Evolutionary conservation across 2,888 invertebrate species (phyloP), one percentile per base, ranked within the genome.

Genomic region (Odontomyia ornata): DNA sequence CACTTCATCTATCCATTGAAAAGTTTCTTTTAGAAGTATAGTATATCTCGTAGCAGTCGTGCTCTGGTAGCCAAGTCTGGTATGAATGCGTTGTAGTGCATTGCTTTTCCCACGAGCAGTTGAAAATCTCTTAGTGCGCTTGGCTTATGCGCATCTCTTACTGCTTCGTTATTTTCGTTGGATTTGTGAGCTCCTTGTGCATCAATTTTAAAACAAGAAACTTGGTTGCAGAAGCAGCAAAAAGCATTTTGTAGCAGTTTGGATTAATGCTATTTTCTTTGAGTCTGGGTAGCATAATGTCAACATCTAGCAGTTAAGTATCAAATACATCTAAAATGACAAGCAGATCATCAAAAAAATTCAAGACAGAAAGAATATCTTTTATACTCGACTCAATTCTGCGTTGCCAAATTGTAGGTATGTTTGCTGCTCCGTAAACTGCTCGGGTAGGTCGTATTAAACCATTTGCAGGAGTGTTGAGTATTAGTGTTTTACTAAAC

Each of bases 381-480:
- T 43, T 7, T 7, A 43, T 7, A 43, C 7, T 13, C 7, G 43
- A 9, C 57, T 79, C 78, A 72, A 78, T 79, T 28, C 73, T 60
- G 4, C 77, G 27, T 52, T 78, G 76, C 77, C 79, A 80, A 11
- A 80, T 78, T 3, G n/a, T n/a, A n/a, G n/a, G n/a, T n/a, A n/a
- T n/a, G n/a, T n/a, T n/a, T n/a, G n/a, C n/a, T n/a, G n/a, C 78
- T 11, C 2, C 67, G 21, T 67, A 67, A 27, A 67, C 36, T 9
- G 67, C 36, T 18, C 67, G 67, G 4, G 15, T 28, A 11, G 67
- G 67, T 27, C 46, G 15, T 25, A 73, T 43, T 46, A 27, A 60
- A 9, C n/a, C n/a, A n/a, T n/a, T n/a, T n/a, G n/a, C n/a, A n/a
- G n/a, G n/a, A n/a, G n/a, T n/a, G n/a, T n/a, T n/a, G n/a, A n/a